phyloP scores from a whole-genome alignment of 2,113 vertebrate genomes.

The Todiramphus saurophagus region DNA sequence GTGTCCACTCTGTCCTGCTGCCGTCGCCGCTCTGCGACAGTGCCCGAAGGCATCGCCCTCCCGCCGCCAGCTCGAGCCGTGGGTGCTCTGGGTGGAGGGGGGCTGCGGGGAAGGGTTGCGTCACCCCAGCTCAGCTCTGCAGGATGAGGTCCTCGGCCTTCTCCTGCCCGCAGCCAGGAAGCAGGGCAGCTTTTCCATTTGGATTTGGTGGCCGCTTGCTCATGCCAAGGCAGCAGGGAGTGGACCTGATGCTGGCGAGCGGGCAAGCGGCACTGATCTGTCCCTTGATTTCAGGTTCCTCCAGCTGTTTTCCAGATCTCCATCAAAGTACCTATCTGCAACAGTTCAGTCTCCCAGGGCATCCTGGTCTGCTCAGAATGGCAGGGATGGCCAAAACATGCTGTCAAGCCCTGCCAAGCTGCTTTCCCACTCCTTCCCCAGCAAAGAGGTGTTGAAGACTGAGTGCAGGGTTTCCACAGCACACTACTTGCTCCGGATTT shows the following conservation, averaged over 20 bases:
- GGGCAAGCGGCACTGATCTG: accelerated
- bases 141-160: background rate
- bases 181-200: background rate
- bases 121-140: background rate
- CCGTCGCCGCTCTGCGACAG: background rate
- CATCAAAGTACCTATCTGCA: accelerated
- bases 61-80: accelerated
- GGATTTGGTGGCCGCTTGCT: background rate
- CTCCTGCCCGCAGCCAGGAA: background rate
- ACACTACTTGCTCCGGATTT: background rate
- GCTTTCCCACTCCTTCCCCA: background rate
- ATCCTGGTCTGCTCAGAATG: accelerated
- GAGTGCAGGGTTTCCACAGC: background rate
- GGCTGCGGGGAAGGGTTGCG: background rate
- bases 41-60: background rate
- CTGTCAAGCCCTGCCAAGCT: too few relatives aligned
- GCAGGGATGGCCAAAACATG: accelerated
- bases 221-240: background rate
- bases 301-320: background rate
- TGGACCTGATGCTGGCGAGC: accelerated
- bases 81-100: background rate
- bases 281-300: background rate
- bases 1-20: background rate
- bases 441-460: background rate
- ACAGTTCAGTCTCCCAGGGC: background rate